A percentile compares a stretch with the other conserved stretches of the same genome.
Conservation (phyloP, 2,797 vertebrate genomes). For the Protonibea diacanthus region DNA sequence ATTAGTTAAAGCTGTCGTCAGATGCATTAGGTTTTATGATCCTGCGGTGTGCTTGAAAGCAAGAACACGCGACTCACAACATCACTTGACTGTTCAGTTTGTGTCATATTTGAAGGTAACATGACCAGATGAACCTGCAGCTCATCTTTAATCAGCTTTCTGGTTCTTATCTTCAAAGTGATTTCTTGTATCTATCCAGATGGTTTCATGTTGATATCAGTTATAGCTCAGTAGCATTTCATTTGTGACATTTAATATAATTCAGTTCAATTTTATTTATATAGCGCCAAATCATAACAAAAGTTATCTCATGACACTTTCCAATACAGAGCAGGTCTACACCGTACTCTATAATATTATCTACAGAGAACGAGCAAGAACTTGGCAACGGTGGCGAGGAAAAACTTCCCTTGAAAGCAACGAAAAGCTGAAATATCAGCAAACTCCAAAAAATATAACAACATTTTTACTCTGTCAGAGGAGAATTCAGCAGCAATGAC, state of each 20-base stretch:
- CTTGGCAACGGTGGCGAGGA: too few relatives aligned
- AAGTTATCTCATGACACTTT: too few relatives aligned
- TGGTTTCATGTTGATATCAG: not conserved
- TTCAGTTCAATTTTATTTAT: too few relatives aligned
- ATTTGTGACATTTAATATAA: not conserved
- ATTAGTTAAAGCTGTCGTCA: constrained; percentile 21
- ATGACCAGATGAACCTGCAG: not conserved
- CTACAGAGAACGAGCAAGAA: too few relatives aligned
- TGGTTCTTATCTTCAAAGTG: too few relatives aligned
- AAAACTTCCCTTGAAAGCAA: not conserved
- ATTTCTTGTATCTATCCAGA: not conserved
- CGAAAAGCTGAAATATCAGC: not conserved
- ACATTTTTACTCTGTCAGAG: not conserved
- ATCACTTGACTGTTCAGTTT: not conserved
- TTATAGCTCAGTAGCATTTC: not conserved
- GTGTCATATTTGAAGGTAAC: not conserved
- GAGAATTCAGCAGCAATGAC: not conserved
- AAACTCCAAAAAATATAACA: not conserved
- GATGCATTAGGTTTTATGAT: constrained; percentile 25
- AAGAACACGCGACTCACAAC: not conserved
- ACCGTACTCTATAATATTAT: too few relatives aligned
- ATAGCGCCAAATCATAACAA: too few relatives aligned
- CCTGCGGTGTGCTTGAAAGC: not conserved
- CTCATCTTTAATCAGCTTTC: not conserved
- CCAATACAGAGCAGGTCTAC: too few relatives aligned